These are phyloP conservation scores for Athetis lepigone DNA, from an alignment of 2,888 invertebrate species.

Conservation along the genomic window DNA sequence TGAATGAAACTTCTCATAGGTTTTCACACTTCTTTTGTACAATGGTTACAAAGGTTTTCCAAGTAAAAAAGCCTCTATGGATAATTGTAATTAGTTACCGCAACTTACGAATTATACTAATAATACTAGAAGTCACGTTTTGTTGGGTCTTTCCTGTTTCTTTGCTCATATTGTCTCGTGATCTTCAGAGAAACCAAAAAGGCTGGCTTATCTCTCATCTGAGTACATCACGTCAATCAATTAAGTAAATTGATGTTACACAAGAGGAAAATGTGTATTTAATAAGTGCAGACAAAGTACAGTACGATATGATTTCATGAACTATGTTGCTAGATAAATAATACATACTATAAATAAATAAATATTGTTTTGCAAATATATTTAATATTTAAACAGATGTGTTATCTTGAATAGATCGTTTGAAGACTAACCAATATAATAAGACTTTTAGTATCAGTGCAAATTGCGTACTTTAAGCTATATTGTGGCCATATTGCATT, in stretches of 20 bases:
- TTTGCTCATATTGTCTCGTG: constrained; percentile 20
- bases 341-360: constrained; percentile 9
- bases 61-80: constrained; percentile 14
- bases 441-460: constrained; percentile 2
- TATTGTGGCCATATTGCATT: not conserved
- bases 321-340: not conserved
- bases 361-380: constrained; percentile 21
- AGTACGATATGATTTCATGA: not conserved
- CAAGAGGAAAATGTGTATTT: constrained; percentile 14
- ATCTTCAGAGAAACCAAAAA: constrained; percentile 21
- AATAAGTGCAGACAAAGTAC: constrained; percentile 5
- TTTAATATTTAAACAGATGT: constrained; percentile 34
- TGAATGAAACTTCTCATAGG: constrained; percentile 6
- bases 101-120: constrained; percentile 4
- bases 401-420: constrained; percentile 17
- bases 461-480: not conserved
- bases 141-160: constrained; percentile 35
- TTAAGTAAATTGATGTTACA: constrained; percentile 25
- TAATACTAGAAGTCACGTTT: constrained; percentile 42
- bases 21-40: constrained; percentile 27
- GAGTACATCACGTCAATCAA: constrained; percentile 20
- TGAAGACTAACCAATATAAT: constrained; percentile 8
- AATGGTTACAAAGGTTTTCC: constrained; percentile 30
- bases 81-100: constrained; percentile 3
- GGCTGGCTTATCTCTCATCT: constrained; percentile 33